A percentile compares a stretch with the other conserved stretches of the same genome.
phyloP scores from a whole-genome alignment of 2,888 invertebrate genomes.

The Hydraecia micacea region DNA sequence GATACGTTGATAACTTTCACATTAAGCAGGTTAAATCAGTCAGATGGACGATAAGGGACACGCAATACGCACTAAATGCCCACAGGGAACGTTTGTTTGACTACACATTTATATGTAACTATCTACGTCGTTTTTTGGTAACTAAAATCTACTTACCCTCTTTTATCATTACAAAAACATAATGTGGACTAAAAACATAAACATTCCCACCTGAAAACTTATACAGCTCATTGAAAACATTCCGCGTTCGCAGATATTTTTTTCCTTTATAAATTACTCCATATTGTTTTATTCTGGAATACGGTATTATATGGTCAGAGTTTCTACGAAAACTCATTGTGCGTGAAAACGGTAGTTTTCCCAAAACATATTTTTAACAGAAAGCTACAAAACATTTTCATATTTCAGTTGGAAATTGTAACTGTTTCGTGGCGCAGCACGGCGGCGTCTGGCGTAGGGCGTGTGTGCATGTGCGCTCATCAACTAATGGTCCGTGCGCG shows the following conservation, averaged over 20 bases:
- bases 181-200: conserved; percentile 21
- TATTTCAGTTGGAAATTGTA: conserved; percentile 89
- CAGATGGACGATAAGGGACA: conserved; percentile 57
- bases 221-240: conserved; percentile 45
- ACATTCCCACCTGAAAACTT: conserved; percentile 40
- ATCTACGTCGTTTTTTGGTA: conserved; percentile 26
- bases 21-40: conserved; percentile 66
- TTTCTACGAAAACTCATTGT: conserved; percentile 86
- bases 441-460: conserved; percentile 79
- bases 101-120: conserved; percentile 2
- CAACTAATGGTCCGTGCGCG: conserved; percentile 91
- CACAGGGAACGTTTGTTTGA: conserved; percentile 17
- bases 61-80: conserved; percentile 48
- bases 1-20: conserved; percentile 74
- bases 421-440: conserved; percentile 78
- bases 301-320: conserved; percentile 75
- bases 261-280: conserved; percentile 61
- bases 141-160: conserved; percentile 30
- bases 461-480: conserved; percentile 88
- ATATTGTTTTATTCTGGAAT: conserved; percentile 64
- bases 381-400: conserved; percentile 88
- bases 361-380: conserved; percentile 86
- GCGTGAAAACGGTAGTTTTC: conserved; percentile 88
- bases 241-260: conserved; percentile 46
- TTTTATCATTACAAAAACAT: conserved; percentile 16